Base-by-base conservation (phyloP, 1,140 invertebrate species). In the Trissolcus basalis region DNA sequence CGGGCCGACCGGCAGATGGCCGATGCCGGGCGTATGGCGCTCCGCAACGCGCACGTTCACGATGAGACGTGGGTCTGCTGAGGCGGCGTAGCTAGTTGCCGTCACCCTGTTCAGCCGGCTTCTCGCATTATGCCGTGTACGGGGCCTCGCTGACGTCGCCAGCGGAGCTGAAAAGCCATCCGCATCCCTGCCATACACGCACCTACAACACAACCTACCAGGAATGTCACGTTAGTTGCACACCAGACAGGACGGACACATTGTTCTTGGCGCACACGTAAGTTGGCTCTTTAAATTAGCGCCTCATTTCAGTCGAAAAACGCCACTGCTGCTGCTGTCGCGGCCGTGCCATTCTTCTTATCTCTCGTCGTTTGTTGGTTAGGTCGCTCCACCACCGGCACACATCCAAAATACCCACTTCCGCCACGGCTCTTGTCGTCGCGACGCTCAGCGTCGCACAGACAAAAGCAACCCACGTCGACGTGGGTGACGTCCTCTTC, bases 1-100 rank as follows among this genome's bases (percentile, higher is more conserved):
- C 68, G 55, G 53, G 10, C 27, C 60, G 55, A 80, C 84, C 84
- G 82, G 80, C 84, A 87, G 86, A 86, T 86, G 86, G 86, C 85
- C 81, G 74, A 68, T 77, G 78, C 82, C 83, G 83, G 82, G 77
- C 77, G 76, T 63, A 78, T 74, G 75, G 73, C 56, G 55, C 47
- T 55, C 67, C 67, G 58, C 60, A 64, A 47, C 74, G 77, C 70
- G 78, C 64, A 74, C 35, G 70, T 61, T 53, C 51, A 41, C 67
- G 61, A 65, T 36, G 64, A 70, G 72, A 79, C 75, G 59, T 64
- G 60, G 41, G 56, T 71, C 56, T 27, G 19, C 19, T 68, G 56
- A 71, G 64, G 60, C 55, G 63, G 68, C 68, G 61, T 64, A 72
- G 68, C 56, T 65, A 78, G 76, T 74, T 69, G 33, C 49, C 70